phyloP scores from a whole-genome alignment of 2,888 invertebrate species.

The Catocala nupta region DNA sequence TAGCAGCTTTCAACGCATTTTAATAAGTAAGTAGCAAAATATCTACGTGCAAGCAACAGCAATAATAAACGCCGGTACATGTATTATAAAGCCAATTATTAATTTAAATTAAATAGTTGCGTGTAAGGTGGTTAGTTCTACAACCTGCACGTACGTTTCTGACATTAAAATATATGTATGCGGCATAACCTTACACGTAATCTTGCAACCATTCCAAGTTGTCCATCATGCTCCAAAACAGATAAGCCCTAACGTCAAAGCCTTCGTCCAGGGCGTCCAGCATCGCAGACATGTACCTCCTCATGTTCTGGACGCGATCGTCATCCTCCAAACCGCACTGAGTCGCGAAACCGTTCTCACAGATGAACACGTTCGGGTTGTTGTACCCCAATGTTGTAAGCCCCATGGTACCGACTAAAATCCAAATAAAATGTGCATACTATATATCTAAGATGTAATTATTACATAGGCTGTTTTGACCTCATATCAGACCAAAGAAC shows the following conservation, averaged over 20 bases:
- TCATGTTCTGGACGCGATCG: slow-evolving; percentile 70
- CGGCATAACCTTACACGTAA: slow-evolving; percentile 75
- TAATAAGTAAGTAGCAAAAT: too few species aligned
- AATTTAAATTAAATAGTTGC: too few species aligned
- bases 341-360: slow-evolving; percentile 85
- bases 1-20: too few species aligned
- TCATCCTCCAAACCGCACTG: slow-evolving; percentile 69
- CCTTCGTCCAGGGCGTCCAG: slow-evolving; percentile 78
- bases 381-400: slow-evolving; percentile 80
- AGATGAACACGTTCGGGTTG: slow-evolving; percentile 84
- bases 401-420: slow-evolving; percentile 80
- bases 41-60: too few species aligned
- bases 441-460: too few species aligned
- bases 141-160: too few species aligned
- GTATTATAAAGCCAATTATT: too few species aligned
- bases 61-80: too few species aligned
- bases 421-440: not conserved
- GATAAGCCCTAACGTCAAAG: slow-evolving; percentile 80
- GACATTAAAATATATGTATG: too few species aligned
- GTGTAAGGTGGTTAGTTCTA: too few species aligned
- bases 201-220: slow-evolving; percentile 89
- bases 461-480: too few species aligned
- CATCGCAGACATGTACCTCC: slow-evolving; percentile 71
- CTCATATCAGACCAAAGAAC: too few species aligned
- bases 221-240: slow-evolving; percentile 89